Conservation (phyloP, 2,113 vertebrate species). For the Myiagra hebetior region DNA sequence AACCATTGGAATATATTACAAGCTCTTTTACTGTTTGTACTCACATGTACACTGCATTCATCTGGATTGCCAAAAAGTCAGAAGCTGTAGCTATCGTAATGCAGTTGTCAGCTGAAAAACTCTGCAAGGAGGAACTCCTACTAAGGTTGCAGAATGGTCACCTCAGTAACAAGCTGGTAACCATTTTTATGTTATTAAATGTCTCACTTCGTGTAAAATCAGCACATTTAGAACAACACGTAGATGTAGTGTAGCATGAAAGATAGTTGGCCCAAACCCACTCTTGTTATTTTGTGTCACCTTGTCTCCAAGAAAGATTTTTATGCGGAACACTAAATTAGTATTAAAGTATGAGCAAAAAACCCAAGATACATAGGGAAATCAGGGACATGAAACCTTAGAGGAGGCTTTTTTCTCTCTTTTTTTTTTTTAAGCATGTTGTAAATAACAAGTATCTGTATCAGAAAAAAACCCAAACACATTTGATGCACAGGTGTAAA, state of each 20-base stretch:
- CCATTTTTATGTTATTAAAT: not conserved
- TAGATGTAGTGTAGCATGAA: not conserved
- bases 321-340: not conserved
- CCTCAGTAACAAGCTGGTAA: not conserved
- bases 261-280: not conserved
- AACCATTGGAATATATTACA: not conserved
- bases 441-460: conserved; percentile 5
- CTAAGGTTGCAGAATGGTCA: not conserved
- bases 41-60: not conserved
- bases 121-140: not conserved
- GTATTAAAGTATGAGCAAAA: not conserved
- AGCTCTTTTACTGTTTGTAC: not conserved
- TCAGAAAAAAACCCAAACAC: not conserved
- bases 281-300: conserved; percentile 27
- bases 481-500: not conserved
- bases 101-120: conserved; percentile 12
- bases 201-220: not conserved
- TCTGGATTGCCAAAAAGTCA: not conserved
- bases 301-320: not conserved
- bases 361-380: not conserved
- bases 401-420: not conserved
- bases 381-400: not conserved
- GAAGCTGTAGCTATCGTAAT: not conserved
- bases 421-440: not conserved
- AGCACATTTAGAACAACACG: not conserved